phyloP scores from a whole-genome alignment of 1,140 invertebrate genomes.

The Brachionus rotundiformis region DNA sequence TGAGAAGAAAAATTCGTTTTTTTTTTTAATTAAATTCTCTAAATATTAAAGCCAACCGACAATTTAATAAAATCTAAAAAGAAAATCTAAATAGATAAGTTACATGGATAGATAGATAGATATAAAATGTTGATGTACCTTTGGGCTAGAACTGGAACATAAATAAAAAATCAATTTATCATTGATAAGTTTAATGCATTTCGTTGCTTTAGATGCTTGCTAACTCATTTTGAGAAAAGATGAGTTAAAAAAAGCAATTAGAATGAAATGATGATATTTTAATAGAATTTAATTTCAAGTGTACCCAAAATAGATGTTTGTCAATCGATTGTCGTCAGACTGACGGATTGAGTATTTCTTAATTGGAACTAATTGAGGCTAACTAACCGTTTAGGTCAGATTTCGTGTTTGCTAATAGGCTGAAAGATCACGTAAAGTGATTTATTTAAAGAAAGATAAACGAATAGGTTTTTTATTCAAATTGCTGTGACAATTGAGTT shows the following conservation, averaged over 20 bases:
- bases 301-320: background rate
- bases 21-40: slow-evolving; percentile 9
- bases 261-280: background rate
- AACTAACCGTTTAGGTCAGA: background rate
- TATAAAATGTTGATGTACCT: slow-evolving; percentile 5
- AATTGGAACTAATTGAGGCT: background rate
- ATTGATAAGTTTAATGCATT: background rate
- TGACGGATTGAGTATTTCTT: background rate
- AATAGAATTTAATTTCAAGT: background rate
- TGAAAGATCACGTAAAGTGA: slow-evolving; percentile 17
- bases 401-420: slow-evolving; percentile 35
- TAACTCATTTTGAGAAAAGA: background rate
- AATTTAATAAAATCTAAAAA: background rate
- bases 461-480: background rate
- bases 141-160: slow-evolving; percentile 40
- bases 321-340: background rate
- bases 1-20: slow-evolving; percentile 11
- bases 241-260: slow-evolving; percentile 6
- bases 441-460: slow-evolving; percentile 34
- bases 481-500: background rate
- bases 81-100: slow-evolving; percentile 5
- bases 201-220: slow-evolving; percentile 1
- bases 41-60: background rate
- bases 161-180: slow-evolving; percentile 45
- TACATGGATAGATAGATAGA: background rate